Conservation (phyloP, 53 echinoderm and acorn worm genomes). For the Antedon mediterranea region DNA sequence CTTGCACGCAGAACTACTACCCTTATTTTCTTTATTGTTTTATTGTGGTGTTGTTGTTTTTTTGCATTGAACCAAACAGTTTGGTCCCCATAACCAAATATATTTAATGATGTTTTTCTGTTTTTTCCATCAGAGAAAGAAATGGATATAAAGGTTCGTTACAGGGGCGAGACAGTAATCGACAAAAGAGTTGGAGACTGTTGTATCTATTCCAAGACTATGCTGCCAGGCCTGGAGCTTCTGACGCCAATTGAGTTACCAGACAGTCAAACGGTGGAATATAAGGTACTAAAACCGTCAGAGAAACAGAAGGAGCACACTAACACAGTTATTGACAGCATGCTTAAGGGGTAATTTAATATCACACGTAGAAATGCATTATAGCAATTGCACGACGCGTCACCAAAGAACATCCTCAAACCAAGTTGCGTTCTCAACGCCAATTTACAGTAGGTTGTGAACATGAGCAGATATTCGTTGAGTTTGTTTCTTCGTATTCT, state of each 20-base stretch:
- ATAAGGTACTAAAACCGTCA: not conserved
- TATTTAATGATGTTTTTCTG: not conserved
- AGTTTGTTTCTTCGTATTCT: no score
- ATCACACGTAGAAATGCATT: no score
- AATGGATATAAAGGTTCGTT: not conserved
- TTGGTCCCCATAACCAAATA: no score
- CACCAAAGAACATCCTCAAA: no score
- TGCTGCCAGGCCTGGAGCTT: not conserved
- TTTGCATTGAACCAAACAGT: no score
- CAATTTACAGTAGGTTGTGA: no score
- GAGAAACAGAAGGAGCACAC: conserved; percentile 6
- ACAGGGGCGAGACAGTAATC: not conserved
- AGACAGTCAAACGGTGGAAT: not conserved
- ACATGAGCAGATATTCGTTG: no score
- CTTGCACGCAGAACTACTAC: no score
- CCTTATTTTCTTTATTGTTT: no score
- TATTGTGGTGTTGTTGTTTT: no score
- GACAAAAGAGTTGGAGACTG: not conserved
- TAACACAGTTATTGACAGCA: not conserved
- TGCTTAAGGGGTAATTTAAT: conserved; percentile 1
- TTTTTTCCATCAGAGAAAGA: not conserved
- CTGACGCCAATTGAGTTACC: not conserved
- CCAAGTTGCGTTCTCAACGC: no score
- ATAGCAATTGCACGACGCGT: no score
- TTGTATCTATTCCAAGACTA: not conserved